Conservation (phyloP, 1,140 invertebrate species). For the Phenacoccus solenopsis region DNA sequence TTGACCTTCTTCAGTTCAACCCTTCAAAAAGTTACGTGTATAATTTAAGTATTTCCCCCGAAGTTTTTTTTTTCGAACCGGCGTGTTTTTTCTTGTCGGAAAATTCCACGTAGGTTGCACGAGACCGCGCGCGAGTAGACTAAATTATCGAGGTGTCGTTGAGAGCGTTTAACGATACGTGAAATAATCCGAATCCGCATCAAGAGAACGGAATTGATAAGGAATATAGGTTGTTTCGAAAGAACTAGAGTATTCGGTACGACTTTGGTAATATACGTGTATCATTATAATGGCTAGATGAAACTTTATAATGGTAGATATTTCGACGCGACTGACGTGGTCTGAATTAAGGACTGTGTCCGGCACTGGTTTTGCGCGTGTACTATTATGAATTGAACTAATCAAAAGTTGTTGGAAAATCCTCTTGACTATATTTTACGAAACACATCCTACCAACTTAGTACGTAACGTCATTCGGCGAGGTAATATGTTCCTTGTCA, state of each 20-base stretch:
- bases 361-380: slow-evolving; percentile 12
- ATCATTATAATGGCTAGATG: background rate
- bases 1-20: slow-evolving; percentile 13
- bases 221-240: no score
- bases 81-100: background rate
- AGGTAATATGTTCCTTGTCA: slow-evolving; percentile 13
- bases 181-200: background rate
- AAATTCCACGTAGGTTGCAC: background rate
- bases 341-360: slow-evolving; percentile 8
- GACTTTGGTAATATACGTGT: no score
- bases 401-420: slow-evolving; percentile 12
- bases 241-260: no score
- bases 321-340: slow-evolving; percentile 5
- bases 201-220: no score
- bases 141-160: background rate
- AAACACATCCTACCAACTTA: slow-evolving; percentile 5
- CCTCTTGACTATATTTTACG: background rate
- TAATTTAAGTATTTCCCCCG: slow-evolving; percentile 10
- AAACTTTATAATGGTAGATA: slow-evolving; percentile 12
- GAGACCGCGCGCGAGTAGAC: no score
- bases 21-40: slow-evolving; percentile 12
- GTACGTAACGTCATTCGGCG: background rate
- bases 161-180: background rate
- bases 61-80: background rate
- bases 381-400: slow-evolving; percentile 16